These are phyloP conservation scores for Eilema depressum DNA, from an alignment of 2,888 invertebrate genomes.

Conservation along the genomic window DNA sequence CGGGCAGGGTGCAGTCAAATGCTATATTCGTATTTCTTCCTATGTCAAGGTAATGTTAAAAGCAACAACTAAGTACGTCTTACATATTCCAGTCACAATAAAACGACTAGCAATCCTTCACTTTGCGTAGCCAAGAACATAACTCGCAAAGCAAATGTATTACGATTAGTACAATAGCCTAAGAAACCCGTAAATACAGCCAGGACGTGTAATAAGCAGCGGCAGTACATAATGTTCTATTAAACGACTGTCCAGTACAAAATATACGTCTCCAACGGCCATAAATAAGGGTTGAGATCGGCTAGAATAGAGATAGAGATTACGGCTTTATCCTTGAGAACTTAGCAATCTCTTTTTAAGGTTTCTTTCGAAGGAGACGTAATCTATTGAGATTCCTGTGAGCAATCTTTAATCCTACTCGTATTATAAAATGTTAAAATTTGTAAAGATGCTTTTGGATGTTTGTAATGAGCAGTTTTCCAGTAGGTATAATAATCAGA, in stretches of 20 bases:
- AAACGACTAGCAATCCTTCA: neutral
- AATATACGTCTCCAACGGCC: slow-evolving; percentile 54
- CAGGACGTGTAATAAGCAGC: slow-evolving; percentile 7
- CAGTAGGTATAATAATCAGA: too few species aligned
- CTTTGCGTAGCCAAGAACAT: neutral
- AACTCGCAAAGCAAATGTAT: slow-evolving; percentile 1
- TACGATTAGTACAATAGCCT: slow-evolving; percentile 5
- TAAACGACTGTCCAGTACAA: slow-evolving; percentile 45
- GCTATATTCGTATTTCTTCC: too few species aligned
- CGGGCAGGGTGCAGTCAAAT: too few species aligned
- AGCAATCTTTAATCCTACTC: neutral
- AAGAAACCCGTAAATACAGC: slow-evolving; percentile 12
- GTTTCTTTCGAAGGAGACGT: slow-evolving; percentile 7
- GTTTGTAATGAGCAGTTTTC: too few species aligned
- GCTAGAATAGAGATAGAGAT: slow-evolving; percentile 59
- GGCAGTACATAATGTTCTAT: slow-evolving; percentile 35
- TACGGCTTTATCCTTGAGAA: slow-evolving; percentile 49
- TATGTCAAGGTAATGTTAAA: too few species aligned
- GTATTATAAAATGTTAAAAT: too few species aligned
- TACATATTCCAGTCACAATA: neutral
- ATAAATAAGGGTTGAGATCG: slow-evolving; percentile 64
- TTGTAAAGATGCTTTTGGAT: too few species aligned
- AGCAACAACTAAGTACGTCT: neutral
- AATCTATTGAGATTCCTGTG: slow-evolving; percentile 1
- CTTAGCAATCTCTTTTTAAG: slow-evolving; percentile 17